Evolutionary conservation across 2,888 invertebrate species (phyloP).

Genomic region (Cephus sareptanus): DNA sequence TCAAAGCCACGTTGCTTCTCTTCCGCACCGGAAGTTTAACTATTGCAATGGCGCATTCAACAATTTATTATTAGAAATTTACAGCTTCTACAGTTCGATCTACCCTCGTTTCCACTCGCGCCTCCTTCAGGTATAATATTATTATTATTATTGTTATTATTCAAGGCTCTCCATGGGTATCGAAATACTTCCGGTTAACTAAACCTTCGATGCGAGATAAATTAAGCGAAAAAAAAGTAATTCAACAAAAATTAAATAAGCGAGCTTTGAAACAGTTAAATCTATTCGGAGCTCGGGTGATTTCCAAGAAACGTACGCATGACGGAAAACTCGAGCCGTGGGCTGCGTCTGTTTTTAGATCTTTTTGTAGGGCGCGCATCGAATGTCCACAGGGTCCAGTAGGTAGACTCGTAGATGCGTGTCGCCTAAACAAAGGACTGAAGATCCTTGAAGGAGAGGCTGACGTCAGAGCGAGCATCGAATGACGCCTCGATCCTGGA

Average conservation of each 20-base stretch:
- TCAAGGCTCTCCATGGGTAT: background rate
- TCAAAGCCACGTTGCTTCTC: slow-evolving; percentile 5
- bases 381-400: background rate
- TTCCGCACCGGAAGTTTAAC: slow-evolving; percentile 22
- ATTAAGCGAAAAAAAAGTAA: background rate
- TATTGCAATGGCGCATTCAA: background rate
- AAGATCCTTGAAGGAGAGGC: slow-evolving; percentile 15
- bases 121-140: background rate
- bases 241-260: background rate
- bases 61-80: background rate
- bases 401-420: background rate
- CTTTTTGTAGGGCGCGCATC: background rate
- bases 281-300: background rate
- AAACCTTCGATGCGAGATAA: background rate
- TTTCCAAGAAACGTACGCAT: background rate
- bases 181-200: background rate
- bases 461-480: slow-evolving; percentile 16
- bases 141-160: background rate
- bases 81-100: background rate
- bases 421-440: background rate
- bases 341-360: background rate
- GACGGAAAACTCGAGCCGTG: background rate
- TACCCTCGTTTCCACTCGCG: background rate
- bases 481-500: slow-evolving; percentile 17
- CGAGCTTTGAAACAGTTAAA: background rate